Percentiles rank a stretch among this genome's conserved stretches.
Conservation (phyloP, 2,113 vertebrate genomes). For the Synodontis membranacea region DNA sequence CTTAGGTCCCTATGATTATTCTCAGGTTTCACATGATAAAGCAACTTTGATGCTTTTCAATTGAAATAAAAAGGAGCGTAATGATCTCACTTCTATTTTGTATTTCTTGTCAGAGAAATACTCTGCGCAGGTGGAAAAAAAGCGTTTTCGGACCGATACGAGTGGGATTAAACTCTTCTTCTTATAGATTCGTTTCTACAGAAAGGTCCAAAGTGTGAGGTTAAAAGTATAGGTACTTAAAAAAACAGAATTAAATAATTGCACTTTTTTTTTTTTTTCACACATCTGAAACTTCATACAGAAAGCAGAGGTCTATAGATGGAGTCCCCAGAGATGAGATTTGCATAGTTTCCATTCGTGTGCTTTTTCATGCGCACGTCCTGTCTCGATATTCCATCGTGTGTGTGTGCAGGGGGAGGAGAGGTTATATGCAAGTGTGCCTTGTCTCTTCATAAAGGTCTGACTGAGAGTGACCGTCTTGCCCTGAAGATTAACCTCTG, state of each 20-base stretch:
- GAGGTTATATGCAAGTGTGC: neutral
- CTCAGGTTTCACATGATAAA: conserved; percentile 16
- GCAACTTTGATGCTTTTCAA: conserved; percentile 8
- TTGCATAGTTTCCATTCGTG: conserved; percentile 16
- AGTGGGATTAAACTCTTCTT: neutral
- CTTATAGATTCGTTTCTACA: no score
- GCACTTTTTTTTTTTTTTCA: neutral
- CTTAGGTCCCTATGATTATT: conserved; percentile 11
- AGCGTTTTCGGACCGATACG: neutral
- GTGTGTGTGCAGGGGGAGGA: neutral
- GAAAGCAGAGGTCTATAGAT: neutral
- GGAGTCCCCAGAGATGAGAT: neutral
- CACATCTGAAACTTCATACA: neutral
- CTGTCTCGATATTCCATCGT: neutral
- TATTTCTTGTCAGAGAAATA: neutral
- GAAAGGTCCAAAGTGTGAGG: neutral
- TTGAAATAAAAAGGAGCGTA: conserved; percentile 10
- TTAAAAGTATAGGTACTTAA: neutral
- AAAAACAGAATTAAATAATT: neutral
- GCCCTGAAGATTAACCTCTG: neutral
- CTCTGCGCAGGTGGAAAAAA: neutral
- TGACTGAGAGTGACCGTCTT: neutral
- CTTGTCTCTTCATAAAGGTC: neutral
- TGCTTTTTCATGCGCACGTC: neutral
- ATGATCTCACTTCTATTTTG: neutral